Evolutionary conservation across 2,113 vertebrate genomes (phyloP).

Genomic region (Oreamnos americanus): DNA sequence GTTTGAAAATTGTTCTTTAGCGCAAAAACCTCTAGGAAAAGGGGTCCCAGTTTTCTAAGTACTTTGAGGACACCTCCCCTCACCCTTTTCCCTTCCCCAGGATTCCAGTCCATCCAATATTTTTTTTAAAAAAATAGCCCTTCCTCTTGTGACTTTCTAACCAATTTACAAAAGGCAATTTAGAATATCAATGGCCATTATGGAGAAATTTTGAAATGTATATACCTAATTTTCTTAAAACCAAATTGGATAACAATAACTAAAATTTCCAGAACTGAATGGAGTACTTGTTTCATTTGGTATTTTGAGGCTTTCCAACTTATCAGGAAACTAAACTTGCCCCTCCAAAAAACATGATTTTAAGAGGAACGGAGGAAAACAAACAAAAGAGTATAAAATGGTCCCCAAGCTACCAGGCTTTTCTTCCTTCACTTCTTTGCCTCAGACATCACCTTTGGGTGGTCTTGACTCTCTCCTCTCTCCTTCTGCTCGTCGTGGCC

Average conservation of each 20-base stretch:
- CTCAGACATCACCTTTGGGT: background rate
- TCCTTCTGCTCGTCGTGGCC: background rate
- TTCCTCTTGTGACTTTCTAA: background rate
- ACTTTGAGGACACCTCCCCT: background rate
- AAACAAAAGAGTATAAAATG: background rate
- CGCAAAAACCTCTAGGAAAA: background rate
- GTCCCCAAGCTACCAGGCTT: background rate
- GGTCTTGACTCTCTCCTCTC: background rate
- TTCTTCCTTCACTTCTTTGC: background rate
- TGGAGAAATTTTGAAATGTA: background rate
- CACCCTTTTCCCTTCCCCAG: background rate
- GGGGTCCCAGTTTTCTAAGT: background rate
- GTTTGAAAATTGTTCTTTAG: background rate
- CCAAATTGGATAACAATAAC: background rate
- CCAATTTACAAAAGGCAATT: background rate
- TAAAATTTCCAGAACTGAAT: background rate
- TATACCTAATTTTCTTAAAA: background rate
- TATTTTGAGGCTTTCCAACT: background rate
- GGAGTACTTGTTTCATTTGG: background rate
- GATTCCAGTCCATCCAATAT: background rate
- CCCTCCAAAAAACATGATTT: background rate
- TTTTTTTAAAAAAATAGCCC: background rate
- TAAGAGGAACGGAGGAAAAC: background rate
- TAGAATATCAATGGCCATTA: background rate
- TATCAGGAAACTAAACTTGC: background rate